phyloP scores from a whole-genome alignment of 2,113 vertebrate species.

The Bettongia penicillata region DNA sequence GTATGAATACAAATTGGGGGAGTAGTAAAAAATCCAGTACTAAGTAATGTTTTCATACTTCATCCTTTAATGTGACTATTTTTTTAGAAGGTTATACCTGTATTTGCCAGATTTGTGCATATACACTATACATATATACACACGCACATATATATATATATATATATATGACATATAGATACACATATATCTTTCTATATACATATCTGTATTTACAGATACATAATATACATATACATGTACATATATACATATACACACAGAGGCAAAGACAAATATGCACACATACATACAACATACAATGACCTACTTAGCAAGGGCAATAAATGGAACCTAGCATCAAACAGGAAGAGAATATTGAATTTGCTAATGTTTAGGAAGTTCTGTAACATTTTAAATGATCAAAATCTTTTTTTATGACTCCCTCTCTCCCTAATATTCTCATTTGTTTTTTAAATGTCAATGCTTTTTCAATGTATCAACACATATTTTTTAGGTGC shows the following conservation, averaged over 20 bases:
- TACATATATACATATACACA: neutral
- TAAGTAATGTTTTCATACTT: neutral
- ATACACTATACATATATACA: neutral
- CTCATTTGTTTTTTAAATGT: neutral
- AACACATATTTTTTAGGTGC: neutral
- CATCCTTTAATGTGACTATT: neutral
- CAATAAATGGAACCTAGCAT: neutral
- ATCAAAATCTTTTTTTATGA: neutral
- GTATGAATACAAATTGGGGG: neutral
- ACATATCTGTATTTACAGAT: neutral
- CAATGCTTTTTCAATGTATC: neutral
- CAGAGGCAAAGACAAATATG: neutral
- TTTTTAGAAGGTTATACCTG: neutral
- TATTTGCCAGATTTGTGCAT: neutral
- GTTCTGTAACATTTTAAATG: neutral
- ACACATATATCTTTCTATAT: neutral
- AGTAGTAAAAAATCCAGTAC: neutral
- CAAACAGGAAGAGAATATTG: neutral
- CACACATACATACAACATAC: neutral
- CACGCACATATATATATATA: too few relatives aligned
- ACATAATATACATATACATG: neutral
- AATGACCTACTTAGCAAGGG: too few relatives aligned
- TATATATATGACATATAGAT: too few relatives aligned
- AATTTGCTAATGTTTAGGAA: neutral
- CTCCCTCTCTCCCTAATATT: neutral